Base-by-base conservation (phyloP, 2,888 invertebrate genomes). In the Dugesia japonica region DNA sequence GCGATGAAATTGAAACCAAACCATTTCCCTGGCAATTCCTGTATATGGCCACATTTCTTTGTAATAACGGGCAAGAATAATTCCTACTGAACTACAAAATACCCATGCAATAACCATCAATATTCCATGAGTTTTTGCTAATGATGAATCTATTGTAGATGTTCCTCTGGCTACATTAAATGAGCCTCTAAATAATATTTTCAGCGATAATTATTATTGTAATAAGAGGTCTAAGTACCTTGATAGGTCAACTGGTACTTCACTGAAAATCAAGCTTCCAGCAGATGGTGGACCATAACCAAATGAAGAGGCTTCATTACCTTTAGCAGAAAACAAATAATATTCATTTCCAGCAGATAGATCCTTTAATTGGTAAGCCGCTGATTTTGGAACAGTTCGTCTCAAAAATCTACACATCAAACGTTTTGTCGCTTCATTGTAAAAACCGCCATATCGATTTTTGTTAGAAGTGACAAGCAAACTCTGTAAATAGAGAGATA, bases 91-190 rank as follows among this genome's bases (percentile, higher is more conserved):
- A 73, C 82, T 82, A 77, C 80, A 81, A 74, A 84, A 80, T 79
- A 85, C 81, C 85, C 85, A 85, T 0, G 83, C 84, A 27, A 83
- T 78, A 26, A 84, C 79, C 85, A 85, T 84, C 77, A 85, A 75
- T 74, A 81, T 81, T 13, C 83, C 84, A 28, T 78, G 78, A 20
- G 78, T 56, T 42, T 78, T 78, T 28, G 78, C 78, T 20, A 77
- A 33, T 23, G 75, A 28, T n/a, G 20, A 74, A 26, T 71, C 23
- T 17, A 38, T 38, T 17, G 38, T 9, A 38, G 38, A 38, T 38
- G 38, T 13, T 17, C 38, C 38, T 13, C 38, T 38, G 17, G 17
- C 38, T 17, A 38, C 38, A 38, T 38, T 38, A 38, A 38, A 38
- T 38, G 38, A 38, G 9, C 38, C 38, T 38, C 38, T 38, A 38